These are phyloP conservation scores for Maniola jurtina DNA, from an alignment of 1,140 invertebrate genomes.

Conservation along the genomic window DNA sequence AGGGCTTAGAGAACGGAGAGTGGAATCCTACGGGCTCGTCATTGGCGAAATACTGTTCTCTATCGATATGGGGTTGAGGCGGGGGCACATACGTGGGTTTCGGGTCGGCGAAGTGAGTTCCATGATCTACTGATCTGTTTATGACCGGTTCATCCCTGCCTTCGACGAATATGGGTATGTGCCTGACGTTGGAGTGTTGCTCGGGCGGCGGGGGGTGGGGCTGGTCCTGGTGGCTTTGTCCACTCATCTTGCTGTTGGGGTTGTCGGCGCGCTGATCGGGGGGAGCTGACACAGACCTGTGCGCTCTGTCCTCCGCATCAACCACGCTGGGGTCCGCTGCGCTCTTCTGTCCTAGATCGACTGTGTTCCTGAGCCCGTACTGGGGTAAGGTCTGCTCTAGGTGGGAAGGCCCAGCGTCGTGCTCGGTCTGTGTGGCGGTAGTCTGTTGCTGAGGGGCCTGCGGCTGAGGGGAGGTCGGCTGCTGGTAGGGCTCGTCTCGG, in stretches of 20 bases:
- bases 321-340: constrained; percentile 75
- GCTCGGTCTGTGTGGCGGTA: constrained; percentile 77
- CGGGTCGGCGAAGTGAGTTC: constrained; percentile 61
- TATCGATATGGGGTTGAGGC: constrained; percentile 63
- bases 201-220: constrained; percentile 47
- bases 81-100: constrained; percentile 57
- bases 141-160: constrained; percentile 87
- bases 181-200: constrained; percentile 80
- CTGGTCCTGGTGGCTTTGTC: constrained; percentile 56
- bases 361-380: constrained; percentile 86
- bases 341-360: constrained; percentile 86
- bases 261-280: constrained; percentile 68
- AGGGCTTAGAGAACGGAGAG: constrained; percentile 56
- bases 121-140: constrained; percentile 76
- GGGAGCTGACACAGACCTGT: constrained; percentile 86
- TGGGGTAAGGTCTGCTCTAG: constrained; percentile 79
- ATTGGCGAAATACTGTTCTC: constrained; percentile 69
- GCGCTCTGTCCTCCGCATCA: constrained; percentile 79
- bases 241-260: constrained; percentile 69
- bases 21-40: constrained; percentile 51
- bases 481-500: constrained; percentile 52
- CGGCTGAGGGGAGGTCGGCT: constrained; percentile 42
- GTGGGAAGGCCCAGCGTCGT: constrained; percentile 45
- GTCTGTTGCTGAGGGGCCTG: constrained; percentile 59
- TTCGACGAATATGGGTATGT: constrained; percentile 93